Conservation (phyloP, 1,140 invertebrate species). For the Bombyx mori region DNA sequence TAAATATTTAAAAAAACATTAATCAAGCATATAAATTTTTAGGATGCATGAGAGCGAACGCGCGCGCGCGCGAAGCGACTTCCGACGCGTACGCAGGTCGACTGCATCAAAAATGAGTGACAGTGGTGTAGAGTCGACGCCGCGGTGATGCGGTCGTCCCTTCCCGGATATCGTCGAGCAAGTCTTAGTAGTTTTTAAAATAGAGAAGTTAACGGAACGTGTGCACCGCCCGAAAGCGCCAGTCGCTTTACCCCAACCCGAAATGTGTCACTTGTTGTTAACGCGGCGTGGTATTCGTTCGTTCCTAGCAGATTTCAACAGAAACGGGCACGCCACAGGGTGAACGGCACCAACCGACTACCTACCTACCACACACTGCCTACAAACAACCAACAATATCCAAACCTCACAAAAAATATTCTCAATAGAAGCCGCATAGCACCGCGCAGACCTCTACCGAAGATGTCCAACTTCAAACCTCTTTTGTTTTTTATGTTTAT, state of each 20-base stretch:
- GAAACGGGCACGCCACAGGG: slow-evolving; percentile 17
- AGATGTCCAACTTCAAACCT: slow-evolving; percentile 14
- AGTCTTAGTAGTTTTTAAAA: slow-evolving; percentile 58
- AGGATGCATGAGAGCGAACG: slow-evolving; percentile 47
- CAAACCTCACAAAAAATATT: slow-evolving; percentile 25
- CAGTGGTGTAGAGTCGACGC: slow-evolving; percentile 38
- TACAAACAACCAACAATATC: slow-evolving; percentile 20
- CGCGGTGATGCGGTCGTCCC: slow-evolving; percentile 53
- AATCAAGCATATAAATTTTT: slow-evolving; percentile 41
- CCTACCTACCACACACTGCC: slow-evolving; percentile 18
- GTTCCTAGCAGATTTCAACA: slow-evolving; percentile 15
- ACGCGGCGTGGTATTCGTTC: slow-evolving; percentile 15
- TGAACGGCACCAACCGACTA: slow-evolving; percentile 19
- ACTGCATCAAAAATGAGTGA: slow-evolving; percentile 61
- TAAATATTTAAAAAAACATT: slow-evolving; percentile 23
- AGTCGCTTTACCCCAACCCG: slow-evolving; percentile 56
- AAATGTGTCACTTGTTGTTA: slow-evolving; percentile 60
- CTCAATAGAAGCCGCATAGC: slow-evolving; percentile 16
- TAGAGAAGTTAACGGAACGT: slow-evolving; percentile 67
- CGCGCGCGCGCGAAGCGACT: slow-evolving; percentile 57
- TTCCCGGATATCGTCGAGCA: slow-evolving; percentile 62
- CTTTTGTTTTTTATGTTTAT: slow-evolving; percentile 23
- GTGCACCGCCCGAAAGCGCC: slow-evolving; percentile 61
- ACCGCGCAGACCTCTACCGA: slow-evolving; percentile 15
- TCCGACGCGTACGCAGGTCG: slow-evolving; percentile 59